Evolutionary conservation across 2,113 vertebrate genomes (phyloP), one percentile per base, ranked within the genome.

Genomic region (Cisticola juncidis): DNA sequence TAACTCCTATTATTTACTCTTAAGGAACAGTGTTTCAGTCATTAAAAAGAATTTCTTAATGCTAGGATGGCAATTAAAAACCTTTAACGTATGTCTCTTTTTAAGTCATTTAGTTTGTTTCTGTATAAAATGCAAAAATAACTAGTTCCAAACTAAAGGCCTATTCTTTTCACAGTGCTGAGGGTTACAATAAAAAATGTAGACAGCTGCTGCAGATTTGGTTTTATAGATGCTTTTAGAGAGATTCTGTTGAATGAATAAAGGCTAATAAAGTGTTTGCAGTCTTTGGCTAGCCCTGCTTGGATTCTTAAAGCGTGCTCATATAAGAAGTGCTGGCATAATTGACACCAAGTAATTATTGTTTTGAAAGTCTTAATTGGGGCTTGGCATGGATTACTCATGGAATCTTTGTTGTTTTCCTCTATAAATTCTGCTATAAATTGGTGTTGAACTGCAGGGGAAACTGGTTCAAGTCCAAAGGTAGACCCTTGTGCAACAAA

Each of bases 281-380:
- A 90, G 66, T 88, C 51, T 66, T 60, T 68, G 79, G 38, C 77
- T 83, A 74, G 65, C 42, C 29, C 70, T 90, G 35, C 47, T 78
- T 93, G 68, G 44, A 45, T 92, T 93, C 68, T 56, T 77, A 83
- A 77, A 92, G 40, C 0, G 0, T 92, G 47, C 83, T 94, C 44
- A 2, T 80, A 12, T 87, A 74, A 70, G 78, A 85, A 93, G 47
- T 78, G 53, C 58, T 91, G 68, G 65, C 58, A 51, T 86, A 96
- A 86, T 62, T 93, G 92, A 84, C 85, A 93, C 50, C 35, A 26
- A 78, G 64, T 94, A 94, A 94, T 94, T 94, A 93, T 29, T 94
- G 61, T 79, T 96, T 94, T 95, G 71, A 66, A 92, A 86, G 92
- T 51, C 88, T 93, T 94, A 93, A 90, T 83, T 96, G 79, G 86